Conservation (phyloP, 2,888 invertebrate species). For the Rhamnusium bicolor region DNA sequence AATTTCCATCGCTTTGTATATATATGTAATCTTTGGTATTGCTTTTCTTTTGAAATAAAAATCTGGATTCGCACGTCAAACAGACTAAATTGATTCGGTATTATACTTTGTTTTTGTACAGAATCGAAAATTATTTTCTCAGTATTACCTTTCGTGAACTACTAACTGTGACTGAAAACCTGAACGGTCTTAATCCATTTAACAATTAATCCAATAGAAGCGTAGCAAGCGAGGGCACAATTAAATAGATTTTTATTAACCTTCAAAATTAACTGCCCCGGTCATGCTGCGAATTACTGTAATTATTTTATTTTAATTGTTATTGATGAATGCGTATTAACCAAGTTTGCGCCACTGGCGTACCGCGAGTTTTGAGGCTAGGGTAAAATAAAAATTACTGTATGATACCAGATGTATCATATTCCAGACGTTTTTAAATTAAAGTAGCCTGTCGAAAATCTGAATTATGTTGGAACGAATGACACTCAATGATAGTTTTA, state of each 20-base stretch:
- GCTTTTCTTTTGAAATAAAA: not conserved
- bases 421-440: too few relatives aligned
- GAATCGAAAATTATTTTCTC: not conserved
- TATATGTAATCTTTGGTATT: too few relatives aligned
- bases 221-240: conserved; percentile 18
- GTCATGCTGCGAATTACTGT: conserved; percentile 23
- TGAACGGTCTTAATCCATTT: conserved; percentile 26
- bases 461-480: too few relatives aligned
- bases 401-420: too few relatives aligned
- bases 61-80: too few relatives aligned
- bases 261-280: conserved; percentile 31
- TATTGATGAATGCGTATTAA: conserved; percentile 3
- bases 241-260: conserved; percentile 37
- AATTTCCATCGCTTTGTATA: conserved; percentile 39
- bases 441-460: too few relatives aligned
- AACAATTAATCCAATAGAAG: conserved; percentile 37
- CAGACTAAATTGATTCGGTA: not conserved
- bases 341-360: not conserved
- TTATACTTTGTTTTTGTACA: not conserved
- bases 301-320: conserved; percentile 34
- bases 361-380: too few relatives aligned
- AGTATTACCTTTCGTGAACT: not conserved
- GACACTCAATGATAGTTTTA: too few relatives aligned
- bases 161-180: conserved; percentile 16
- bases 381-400: too few relatives aligned